Conservation (phyloP, 2,888 invertebrate genomes). For the Lacanobia wlatinum region DNA sequence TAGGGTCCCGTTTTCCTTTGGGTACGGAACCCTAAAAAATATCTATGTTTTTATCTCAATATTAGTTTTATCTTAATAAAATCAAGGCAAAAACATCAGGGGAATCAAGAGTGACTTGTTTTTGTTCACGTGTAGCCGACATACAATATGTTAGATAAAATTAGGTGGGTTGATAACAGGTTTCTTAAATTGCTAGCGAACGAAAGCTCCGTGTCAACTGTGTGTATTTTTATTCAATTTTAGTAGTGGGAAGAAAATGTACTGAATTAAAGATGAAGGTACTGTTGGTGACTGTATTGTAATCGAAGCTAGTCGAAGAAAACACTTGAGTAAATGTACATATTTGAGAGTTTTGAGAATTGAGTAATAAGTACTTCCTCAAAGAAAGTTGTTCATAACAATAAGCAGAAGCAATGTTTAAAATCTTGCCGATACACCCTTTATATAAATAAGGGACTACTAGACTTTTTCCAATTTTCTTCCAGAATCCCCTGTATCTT, state of each 20-base stretch:
- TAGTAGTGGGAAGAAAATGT: not conserved
- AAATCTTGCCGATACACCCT: no score
- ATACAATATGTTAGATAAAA: slow-evolving; percentile 7
- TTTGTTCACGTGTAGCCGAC: not conserved
- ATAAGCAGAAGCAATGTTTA: no score
- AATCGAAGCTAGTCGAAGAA: not conserved
- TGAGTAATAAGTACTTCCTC: no score
- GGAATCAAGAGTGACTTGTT: not conserved
- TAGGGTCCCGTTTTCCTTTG: no score
- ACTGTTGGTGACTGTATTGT: not conserved
- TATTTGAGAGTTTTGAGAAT: no score
- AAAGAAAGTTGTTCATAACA: no score
- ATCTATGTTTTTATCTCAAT: not conserved
- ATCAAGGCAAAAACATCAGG: slow-evolving; percentile 5
- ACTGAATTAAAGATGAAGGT: not conserved
- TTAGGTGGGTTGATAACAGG: slow-evolving; percentile 27
- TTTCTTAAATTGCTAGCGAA: slow-evolving; percentile 11
- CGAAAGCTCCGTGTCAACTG: slow-evolving; percentile 13
- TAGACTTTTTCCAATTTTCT: not conserved
- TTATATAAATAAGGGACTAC: not conserved
- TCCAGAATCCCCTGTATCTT: no score
- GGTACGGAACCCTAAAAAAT: no score
- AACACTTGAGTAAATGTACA: not conserved
- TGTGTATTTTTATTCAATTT: not conserved
- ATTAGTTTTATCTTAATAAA: not conserved